Conservation (phyloP, 2,113 vertebrate genomes). For the Tragelaphus scriptus region DNA sequence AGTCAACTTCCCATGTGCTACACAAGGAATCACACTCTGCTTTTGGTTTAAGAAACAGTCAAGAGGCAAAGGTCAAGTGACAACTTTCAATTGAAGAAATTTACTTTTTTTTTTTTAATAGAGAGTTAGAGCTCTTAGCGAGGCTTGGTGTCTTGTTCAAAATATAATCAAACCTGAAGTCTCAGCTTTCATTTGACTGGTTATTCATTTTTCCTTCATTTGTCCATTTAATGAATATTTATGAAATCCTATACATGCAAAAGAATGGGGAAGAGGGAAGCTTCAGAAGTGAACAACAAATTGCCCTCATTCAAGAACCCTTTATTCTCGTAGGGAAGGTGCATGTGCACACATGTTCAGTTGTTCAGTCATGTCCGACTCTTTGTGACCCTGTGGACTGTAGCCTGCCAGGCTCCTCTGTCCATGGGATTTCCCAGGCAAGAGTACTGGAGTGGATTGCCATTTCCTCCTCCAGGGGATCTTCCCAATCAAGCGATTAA, state of each 20-base stretch:
- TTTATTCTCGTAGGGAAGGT: neutral
- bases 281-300: neutral
- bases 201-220: neutral
- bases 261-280: neutral
- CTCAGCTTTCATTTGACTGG: neutral
- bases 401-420: neutral
- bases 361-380: neutral
- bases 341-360: neutral
- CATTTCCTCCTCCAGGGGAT: neutral
- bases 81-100: neutral
- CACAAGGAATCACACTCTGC: neutral
- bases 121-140: neutral
- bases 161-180: neutral
- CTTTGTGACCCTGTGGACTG: neutral
- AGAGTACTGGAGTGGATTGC: neutral
- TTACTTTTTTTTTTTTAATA: neutral
- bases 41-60: conserved; percentile 9
- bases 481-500: neutral
- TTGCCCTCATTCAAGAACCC: neutral
- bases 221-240: neutral
- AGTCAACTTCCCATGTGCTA: neutral
- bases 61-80: neutral
- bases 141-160: neutral
- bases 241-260: neutral
- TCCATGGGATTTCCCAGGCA: neutral